These are phyloP conservation scores for Hermodice carunculata DNA, from an alignment of 2,888 invertebrate genomes.

Conservation along the genomic window DNA sequence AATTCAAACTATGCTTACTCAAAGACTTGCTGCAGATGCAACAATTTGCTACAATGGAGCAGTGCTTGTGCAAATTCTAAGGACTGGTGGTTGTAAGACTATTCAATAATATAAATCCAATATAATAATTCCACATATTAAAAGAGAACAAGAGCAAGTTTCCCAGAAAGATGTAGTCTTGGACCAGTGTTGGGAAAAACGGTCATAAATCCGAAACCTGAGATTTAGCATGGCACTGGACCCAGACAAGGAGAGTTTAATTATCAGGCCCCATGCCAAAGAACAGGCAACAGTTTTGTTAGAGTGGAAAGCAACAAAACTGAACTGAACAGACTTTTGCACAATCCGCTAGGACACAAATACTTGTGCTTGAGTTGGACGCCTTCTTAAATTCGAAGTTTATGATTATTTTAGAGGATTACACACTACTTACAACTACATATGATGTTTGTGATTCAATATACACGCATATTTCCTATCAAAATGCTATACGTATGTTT, in stretches of 20 bases:
- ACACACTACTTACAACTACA: no score
- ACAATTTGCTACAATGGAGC: slow-evolving; percentile 5
- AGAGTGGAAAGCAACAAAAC: no score
- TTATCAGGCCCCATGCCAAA: neutral
- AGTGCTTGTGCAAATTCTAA: slow-evolving; percentile 2
- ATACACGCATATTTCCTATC: no score
- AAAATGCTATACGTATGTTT: no score
- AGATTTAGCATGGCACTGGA: neutral
- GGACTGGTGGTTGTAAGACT: neutral
- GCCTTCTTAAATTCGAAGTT: no score
- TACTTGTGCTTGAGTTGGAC: no score
- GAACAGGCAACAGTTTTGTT: no score
- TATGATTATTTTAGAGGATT: no score
- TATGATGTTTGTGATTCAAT: no score
- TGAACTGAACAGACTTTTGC: no score
- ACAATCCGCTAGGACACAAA: no score
- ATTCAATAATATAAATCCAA: neutral
- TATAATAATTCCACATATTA: neutral
- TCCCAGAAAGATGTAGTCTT: neutral
- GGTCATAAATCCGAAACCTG: slow-evolving; percentile 1
- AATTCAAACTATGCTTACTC: neutral
- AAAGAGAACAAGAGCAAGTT: neutral
- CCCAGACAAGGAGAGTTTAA: neutral
- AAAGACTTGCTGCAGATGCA: neutral
- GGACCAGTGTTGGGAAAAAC: slow-evolving; percentile 6